Evolutionary conservation across 2,888 invertebrate genomes (phyloP), one percentile per base, ranked within the genome.

Genomic region (Machimus rusticus): DNA sequence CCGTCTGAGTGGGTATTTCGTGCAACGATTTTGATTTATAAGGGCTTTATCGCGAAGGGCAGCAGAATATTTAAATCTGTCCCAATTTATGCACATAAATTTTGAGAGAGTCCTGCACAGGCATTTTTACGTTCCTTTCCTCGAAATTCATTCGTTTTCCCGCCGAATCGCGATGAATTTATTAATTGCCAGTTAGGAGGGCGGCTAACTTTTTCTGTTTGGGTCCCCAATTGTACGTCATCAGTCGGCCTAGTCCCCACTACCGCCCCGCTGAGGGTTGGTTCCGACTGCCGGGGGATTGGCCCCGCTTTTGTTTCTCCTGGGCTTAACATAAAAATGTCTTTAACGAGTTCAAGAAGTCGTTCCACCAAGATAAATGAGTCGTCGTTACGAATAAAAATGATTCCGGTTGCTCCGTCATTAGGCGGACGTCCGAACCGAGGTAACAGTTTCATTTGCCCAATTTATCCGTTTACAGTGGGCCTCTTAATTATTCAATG

Each of bases 11-110:
- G 19, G 23, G 39, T 28, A 5, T 84, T 84, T 66, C 84, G 19
- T 66, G n/a, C 16, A 66, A 19, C 84, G 19, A 19, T 84, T 84
- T 84, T 84, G 84, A 84, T 84, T 84, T 66, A 74, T 46, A 84
- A 39, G 34, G 66, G 23, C 16, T 19, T 39, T 74, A 84, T 23
- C 34, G 19, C 23, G 16, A 16, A 37, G 37, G 84, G 6, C 84
- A 66, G 16, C 66, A n/a, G 39, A 39, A 51, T 84, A 84, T 74
- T 84, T 39, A 46, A 84, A 66, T 84, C 84, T 57, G 39, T n/a
- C 37, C 16, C 14, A 74, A 84, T 66, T 84, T 84, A 84, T 84
- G 84, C 43, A 57, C 84, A 84, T 74, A 84, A 66, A 84, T 74
- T 55, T 31, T 34, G 31, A 31, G 34, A 57, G 82, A 55, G 28